Conservation (phyloP, 1,140 invertebrate genomes). For the Nymphalis io region DNA sequence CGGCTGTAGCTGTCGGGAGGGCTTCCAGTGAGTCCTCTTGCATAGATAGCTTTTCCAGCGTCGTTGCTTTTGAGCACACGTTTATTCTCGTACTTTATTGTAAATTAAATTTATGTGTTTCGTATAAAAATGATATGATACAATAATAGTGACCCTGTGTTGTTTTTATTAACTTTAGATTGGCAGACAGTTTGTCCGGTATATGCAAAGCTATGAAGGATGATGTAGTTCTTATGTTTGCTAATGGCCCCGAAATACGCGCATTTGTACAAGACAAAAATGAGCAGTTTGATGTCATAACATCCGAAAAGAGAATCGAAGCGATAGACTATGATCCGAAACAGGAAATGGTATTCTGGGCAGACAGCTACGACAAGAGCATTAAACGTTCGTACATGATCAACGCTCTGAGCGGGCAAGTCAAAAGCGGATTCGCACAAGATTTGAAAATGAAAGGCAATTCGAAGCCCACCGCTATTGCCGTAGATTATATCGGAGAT, state of each 20-base stretch:
- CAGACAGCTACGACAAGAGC: slow-evolving; percentile 92
- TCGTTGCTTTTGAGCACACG: not conserved
- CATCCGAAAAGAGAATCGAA: slow-evolving; percentile 91
- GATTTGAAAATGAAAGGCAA: slow-evolving; percentile 91
- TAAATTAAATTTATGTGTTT: no score
- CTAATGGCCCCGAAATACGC: slow-evolving; percentile 93
- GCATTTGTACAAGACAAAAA: slow-evolving; percentile 85
- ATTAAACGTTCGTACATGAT: slow-evolving; percentile 96
- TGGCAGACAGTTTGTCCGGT: slow-evolving; percentile 89
- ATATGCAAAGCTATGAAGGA: slow-evolving; percentile 87
- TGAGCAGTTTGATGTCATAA: slow-evolving; percentile 88
- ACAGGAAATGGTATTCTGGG: slow-evolving; percentile 94
- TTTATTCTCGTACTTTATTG: no score
- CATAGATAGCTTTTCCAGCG: slow-evolving; percentile 51
- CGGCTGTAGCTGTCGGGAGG: slow-evolving; percentile 91
- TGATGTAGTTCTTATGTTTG: slow-evolving; percentile 84
- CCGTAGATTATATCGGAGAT: slow-evolving; percentile 95
- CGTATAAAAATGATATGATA: no score
- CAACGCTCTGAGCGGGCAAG: slow-evolving; percentile 87
- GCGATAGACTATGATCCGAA: slow-evolving; percentile 93
- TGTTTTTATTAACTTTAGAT: slow-evolving; percentile 51
- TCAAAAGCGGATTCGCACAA: slow-evolving; percentile 92
- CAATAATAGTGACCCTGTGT: no score
- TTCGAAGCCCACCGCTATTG: slow-evolving; percentile 90
- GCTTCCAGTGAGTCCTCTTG: slow-evolving; percentile 82